These are phyloP conservation scores for Gymnorhina tibicen DNA, from an alignment of 2,113 vertebrate genomes.

Conservation along the genomic window DNA sequence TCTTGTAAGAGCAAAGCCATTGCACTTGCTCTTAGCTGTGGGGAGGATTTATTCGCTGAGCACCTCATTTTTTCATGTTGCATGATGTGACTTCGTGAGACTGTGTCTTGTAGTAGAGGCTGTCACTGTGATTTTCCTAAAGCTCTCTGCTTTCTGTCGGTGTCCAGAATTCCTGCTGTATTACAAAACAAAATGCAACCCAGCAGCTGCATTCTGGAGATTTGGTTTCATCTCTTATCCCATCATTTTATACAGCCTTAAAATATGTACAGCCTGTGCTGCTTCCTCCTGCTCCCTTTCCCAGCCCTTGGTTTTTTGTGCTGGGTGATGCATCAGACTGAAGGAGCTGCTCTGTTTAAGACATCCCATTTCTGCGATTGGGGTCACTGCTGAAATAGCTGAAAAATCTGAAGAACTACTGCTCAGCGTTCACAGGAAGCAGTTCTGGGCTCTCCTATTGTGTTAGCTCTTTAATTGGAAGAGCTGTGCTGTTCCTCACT, in stretches of 20 bases:
- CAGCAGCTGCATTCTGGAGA: neutral
- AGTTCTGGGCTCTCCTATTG: neutral
- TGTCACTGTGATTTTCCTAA: neutral
- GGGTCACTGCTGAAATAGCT: neutral
- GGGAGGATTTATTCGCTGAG: neutral
- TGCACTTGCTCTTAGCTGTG: neutral
- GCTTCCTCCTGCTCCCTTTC: neutral
- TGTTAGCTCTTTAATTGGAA: neutral
- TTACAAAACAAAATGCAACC: neutral
- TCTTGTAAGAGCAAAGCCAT: neutral
- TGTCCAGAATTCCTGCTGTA: neutral
- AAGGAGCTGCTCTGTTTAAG: neutral
- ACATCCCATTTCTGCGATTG: neutral
- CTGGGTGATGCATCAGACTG: neutral
- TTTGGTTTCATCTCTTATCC: neutral
- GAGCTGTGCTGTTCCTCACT: neutral
- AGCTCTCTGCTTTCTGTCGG: neutral
- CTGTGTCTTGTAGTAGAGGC: neutral
- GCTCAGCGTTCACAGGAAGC: neutral
- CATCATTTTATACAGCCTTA: neutral
- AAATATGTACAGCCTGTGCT: neutral
- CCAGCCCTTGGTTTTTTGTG: neutral
- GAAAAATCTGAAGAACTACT: neutral
- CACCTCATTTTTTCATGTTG: neutral
- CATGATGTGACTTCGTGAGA: accelerated